These are phyloP conservation scores for Neolamprologus falcicula DNA, from an alignment of 2,113 vertebrate species.

Conservation along the genomic window DNA sequence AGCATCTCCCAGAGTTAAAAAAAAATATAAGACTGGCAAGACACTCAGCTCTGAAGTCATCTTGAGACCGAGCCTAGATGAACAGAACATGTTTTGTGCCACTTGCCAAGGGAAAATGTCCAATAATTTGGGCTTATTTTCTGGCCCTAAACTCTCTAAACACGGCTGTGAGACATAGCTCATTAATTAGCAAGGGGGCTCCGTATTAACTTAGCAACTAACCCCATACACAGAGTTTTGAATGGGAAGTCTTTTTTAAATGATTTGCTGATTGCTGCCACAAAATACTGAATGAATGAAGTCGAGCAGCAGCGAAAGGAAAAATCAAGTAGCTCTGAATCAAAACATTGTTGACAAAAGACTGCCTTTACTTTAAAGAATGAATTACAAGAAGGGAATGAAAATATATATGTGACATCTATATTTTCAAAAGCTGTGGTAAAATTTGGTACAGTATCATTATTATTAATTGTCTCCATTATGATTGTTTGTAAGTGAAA, in stretches of 20 bases:
- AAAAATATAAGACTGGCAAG: conserved; percentile 21
- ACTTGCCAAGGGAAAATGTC: conserved; percentile 17
- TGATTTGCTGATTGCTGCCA: neutral
- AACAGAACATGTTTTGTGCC: conserved; percentile 24
- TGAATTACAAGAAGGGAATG: neutral
- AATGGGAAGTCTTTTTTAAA: conserved; percentile 19
- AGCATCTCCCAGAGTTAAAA: neutral
- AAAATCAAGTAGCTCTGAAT: neutral
- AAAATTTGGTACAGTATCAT: neutral
- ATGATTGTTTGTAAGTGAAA: neutral
- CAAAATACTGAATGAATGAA: conserved; percentile 30
- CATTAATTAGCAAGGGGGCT: conserved; percentile 35
- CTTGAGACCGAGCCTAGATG: conserved; percentile 28
- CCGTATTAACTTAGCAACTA: conserved; percentile 11
- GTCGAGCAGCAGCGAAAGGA: neutral
- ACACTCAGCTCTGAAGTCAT: conserved; percentile 19
- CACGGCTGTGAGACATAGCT: conserved; percentile 5
- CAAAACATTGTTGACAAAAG: neutral
- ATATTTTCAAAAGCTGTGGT: neutral
- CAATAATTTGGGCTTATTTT: conserved; percentile 20
- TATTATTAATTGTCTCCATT: neutral
- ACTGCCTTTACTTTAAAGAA: neutral
- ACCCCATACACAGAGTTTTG: neutral
- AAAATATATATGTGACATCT: neutral
- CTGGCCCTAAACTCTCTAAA: conserved; percentile 7